Evolutionary conservation across 1,140 invertebrate species (phyloP), one percentile per base, ranked within the genome.

Genomic region (Monomorium pharaonis): DNA sequence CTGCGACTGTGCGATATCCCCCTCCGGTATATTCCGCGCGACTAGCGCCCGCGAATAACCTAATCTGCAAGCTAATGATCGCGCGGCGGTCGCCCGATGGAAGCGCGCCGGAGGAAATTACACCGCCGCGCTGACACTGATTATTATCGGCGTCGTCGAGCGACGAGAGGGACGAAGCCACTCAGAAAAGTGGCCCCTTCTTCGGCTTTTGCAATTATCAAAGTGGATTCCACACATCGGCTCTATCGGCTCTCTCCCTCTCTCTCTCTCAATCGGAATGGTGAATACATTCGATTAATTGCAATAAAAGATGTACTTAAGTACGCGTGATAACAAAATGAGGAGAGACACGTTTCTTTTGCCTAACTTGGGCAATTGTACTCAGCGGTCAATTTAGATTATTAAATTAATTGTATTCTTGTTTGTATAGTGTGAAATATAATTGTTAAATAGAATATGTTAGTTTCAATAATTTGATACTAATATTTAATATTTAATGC

Each of bases 61-160:
- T 83, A 83, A 83, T 83, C 67, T 83, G 37, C n/a, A 33, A 77
- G 56, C 56, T 84, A 75, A 84, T 84, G 44, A 63, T 60, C 58
- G 44, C 58, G 44, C 42, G 58, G 42, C 76, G 63, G 81, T 84
- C 81, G 72, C 58, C n/a, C 27, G 78, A 37, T 70, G 44, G 75
- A 63, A 63, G 76, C 56, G 76, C 56, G 24, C 2, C 21, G 14
- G 16, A 44, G 42, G 12, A 74, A 83, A 83, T 83, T 83, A 83
- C 67, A 83, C 51, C 51, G 51, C 18, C 67, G 54, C 54, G 37
- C 74, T 83, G 67, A 83, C 67, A 83, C 21, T 81, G 65, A 81
- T 81, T 81, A 81, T 81, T 81, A 81, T n/a, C 65, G 18, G 16
- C 47, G 44, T 54, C 37, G 4, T n/a, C n/a, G n/a, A n/a, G 75